A percentile compares a stretch with the other conserved stretches of the same genome.
Conservation (phyloP, 2,113 vertebrate species). For the Alosa alosa region DNA sequence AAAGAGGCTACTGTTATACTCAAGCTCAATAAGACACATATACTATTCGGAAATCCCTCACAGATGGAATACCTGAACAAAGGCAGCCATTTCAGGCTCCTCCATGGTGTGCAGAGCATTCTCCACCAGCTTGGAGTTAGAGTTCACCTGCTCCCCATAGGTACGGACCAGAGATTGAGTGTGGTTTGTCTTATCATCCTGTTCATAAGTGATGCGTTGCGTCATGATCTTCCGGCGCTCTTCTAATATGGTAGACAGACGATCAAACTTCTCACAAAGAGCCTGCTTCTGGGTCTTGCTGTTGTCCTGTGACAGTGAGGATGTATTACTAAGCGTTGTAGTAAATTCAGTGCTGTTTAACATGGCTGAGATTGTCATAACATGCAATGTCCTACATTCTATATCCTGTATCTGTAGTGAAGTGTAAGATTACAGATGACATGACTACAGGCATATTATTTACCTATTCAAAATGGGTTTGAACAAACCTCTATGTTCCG, state of each 20-base stretch:
- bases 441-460: background rate
- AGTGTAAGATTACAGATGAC: too few species aligned
- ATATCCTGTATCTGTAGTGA: background rate
- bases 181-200: slow-evolving; percentile 67
- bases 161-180: slow-evolving; percentile 53
- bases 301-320: slow-evolving; percentile 61
- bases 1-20: background rate
- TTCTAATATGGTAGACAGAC: slow-evolving; percentile 66
- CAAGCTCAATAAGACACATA: background rate
- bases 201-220: slow-evolving; percentile 65
- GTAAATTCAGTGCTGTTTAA: background rate
- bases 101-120: slow-evolving; percentile 64
- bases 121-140: slow-evolving; percentile 70
- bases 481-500: slow-evolving; percentile 67
- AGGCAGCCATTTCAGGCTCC: slow-evolving; percentile 69
- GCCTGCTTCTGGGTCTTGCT: slow-evolving; percentile 67
- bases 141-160: slow-evolving; percentile 61
- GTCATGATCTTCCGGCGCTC: slow-evolving; percentile 69
- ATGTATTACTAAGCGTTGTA: background rate
- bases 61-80: slow-evolving; percentile 67
- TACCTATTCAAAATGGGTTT: background rate
- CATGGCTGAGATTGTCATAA: background rate
- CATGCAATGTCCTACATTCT: background rate
- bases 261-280: slow-evolving; percentile 67
- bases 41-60: background rate